Conservation (phyloP, 2,888 invertebrate species). For the Sinodicranocentrus sp. region DNA sequence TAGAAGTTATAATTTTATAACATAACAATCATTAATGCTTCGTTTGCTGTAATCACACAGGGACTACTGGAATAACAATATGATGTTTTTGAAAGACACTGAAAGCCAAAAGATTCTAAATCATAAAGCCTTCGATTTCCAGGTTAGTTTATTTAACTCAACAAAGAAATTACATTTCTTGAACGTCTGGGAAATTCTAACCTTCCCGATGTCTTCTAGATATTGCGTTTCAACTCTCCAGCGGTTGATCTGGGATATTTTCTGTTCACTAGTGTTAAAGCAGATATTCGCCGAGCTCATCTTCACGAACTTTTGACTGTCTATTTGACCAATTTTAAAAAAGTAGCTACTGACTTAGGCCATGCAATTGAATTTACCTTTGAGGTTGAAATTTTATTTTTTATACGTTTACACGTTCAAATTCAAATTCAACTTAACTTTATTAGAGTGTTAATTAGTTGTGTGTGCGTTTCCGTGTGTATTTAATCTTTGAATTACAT, state of each 20-base stretch:
- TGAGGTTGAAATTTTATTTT: slow-evolving; percentile 29
- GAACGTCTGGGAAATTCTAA: neutral
- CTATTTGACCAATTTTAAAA: slow-evolving; percentile 22
- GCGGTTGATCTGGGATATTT: slow-evolving; percentile 27
- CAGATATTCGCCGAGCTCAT: slow-evolving; percentile 15
- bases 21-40: neutral
- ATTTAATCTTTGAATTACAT: too few relatives aligned
- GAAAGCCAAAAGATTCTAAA: neutral
- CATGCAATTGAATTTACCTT: slow-evolving; percentile 23
- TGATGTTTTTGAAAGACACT: slow-evolving; percentile 38
- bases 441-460: neutral
- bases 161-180: neutral
- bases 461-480: too few relatives aligned
- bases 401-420: too few relatives aligned
- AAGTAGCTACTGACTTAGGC: neutral
- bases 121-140: slow-evolving; percentile 37
- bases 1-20: neutral
- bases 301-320: neutral
- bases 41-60: slow-evolving; percentile 10
- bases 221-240: slow-evolving; percentile 17
- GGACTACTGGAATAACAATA: slow-evolving; percentile 60
- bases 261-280: slow-evolving; percentile 26
- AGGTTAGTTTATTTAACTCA: neutral
- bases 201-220: neutral
- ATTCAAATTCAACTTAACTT: neutral